Conservation (phyloP, 1,140 invertebrate species). For the Saccostrea echinata region DNA sequence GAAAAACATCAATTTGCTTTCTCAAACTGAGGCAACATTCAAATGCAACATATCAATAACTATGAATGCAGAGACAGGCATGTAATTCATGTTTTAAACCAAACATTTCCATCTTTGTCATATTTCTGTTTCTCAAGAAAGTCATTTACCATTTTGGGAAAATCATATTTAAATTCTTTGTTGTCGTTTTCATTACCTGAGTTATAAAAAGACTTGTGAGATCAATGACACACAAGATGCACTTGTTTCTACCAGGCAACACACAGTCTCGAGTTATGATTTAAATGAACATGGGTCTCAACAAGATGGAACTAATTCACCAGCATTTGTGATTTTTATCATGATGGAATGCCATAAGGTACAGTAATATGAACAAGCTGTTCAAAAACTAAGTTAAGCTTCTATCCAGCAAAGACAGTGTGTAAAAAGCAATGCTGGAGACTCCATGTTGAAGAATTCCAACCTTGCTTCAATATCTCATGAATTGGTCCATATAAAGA, state of each 20-base stretch:
- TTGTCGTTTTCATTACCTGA: not conserved
- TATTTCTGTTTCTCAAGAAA: too few species aligned
- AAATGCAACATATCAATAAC: not conserved
- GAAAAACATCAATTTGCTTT: not conserved
- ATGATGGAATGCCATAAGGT: not conserved
- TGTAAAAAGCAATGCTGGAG: not conserved
- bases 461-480: not conserved
- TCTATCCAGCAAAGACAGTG: not conserved
- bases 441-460: not conserved
- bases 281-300: not conserved
- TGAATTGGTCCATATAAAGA: conserved; percentile 17
- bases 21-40: not conserved
- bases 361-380: not conserved
- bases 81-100: too few species aligned
- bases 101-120: too few species aligned
- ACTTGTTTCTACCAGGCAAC: not conserved
- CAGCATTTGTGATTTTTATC: not conserved
- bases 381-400: not conserved
- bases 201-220: not conserved
- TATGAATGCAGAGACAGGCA: not conserved
- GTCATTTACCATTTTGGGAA: too few species aligned
- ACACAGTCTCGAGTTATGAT: not conserved
- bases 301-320: not conserved
- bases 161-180: too few species aligned
- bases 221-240: conserved; percentile 6